These are phyloP conservation scores for Rhizoglyphus robini DNA, from an alignment of 1,140 invertebrate genomes.

Conservation along the genomic window DNA sequence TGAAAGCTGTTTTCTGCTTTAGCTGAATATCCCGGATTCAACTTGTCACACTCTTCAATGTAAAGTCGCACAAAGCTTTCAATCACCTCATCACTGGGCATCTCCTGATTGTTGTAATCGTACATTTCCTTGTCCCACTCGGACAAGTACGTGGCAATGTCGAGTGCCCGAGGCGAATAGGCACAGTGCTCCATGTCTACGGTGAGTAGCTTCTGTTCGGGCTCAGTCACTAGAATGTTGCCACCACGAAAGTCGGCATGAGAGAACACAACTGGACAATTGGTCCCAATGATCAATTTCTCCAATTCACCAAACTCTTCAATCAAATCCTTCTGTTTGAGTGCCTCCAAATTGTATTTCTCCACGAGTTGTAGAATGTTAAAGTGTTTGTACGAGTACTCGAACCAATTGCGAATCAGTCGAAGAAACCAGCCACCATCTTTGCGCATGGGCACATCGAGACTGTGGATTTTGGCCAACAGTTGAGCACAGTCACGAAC, in stretches of 20 bases:
- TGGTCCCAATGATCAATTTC: background rate
- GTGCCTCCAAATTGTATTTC: background rate
- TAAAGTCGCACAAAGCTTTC: background rate
- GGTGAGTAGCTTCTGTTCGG: background rate
- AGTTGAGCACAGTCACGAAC: background rate
- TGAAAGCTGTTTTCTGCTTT: background rate
- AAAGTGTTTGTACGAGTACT: background rate
- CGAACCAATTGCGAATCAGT: background rate
- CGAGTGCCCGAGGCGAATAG: background rate
- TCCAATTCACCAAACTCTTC: background rate
- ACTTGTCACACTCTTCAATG: background rate
- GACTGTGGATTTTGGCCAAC: background rate
- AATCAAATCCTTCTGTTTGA: background rate
- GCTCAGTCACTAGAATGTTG: background rate
- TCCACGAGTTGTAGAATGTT: background rate
- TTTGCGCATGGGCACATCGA: conserved; percentile 1
- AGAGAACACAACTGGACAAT: background rate
- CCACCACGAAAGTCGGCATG: too few species aligned
- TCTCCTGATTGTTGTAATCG: background rate
- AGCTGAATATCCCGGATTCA: background rate
- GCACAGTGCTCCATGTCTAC: background rate
- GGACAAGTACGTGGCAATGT: background rate
- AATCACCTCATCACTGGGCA: background rate
- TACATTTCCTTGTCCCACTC: background rate
- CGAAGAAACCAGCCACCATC: background rate